Base-by-base conservation (phyloP, 2,113 vertebrate genomes). In the Sciurus niger region DNA sequence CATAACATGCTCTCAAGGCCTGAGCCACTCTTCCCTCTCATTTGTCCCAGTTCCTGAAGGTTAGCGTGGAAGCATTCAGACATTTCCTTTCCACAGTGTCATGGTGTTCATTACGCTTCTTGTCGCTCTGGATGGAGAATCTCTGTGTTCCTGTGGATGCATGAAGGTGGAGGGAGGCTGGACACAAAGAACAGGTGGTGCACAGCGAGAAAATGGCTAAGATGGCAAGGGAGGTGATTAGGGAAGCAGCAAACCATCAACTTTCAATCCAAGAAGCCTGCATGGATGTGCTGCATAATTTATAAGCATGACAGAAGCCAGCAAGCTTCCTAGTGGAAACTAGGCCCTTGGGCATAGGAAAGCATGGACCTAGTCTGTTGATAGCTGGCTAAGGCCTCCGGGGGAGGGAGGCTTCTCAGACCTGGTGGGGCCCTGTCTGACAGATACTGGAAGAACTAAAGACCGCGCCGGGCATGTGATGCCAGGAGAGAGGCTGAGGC, bases 1-100 rank as follows among this genome's bases (percentile, higher is more conserved):
- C 40, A 10, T 16, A 51, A 30, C 25, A 43, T 30, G 51, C 79
- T 93, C n/a, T 83, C 83, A 48, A 76, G 82, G 72, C 37, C 60
- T 8, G 10, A 6, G 53, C 28, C 9, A 32, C 51, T 90, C 18
- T 58, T 63, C 34, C 37, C 25, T 55, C 67, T 84, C 3, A 40
- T 72, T 40, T 67, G 8, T 89, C 76, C 18, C 78, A 20, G 22
- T 80, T 93, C 84, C 72, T 70, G 73, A 95, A 86, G 77, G 77
- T 83, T 65, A 86, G 13, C 51, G 0, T 51, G 72, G 89, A 84
- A 68, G 46, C 63, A 90, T 96, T 94, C 16, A 51, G 51, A 67
- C 14, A 48, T 55, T 63, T 60, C 60, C 65, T 37, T 0, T 83
- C 88, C 17, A 3, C 17, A 16, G n/a, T 73, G 74, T 37, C 68